A percentile compares a stretch with the other conserved stretches of the same genome.
Evolutionary conservation across 2,113 vertebrate genomes (phyloP).

Genomic region (Chaetodon auriga): DNA sequence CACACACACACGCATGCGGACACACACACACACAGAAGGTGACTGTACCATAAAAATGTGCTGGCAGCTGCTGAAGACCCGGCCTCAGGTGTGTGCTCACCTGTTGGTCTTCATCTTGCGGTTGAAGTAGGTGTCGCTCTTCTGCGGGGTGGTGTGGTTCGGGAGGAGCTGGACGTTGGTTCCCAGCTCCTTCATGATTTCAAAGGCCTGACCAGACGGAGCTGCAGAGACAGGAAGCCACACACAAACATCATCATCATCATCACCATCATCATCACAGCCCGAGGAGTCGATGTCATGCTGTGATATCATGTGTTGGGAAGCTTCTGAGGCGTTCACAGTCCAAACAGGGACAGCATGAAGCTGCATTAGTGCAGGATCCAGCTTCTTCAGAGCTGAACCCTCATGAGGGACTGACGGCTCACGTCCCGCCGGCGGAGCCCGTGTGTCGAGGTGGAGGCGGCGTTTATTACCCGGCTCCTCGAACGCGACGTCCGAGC

Average conservation of each 20-base stretch:
- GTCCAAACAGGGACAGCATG: too few relatives aligned
- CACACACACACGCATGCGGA: background rate
- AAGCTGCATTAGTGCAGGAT: too few relatives aligned
- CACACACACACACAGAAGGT: too few relatives aligned
- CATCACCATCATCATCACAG: too few relatives aligned
- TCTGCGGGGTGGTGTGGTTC: conserved; percentile 92
- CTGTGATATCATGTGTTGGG: too few relatives aligned
- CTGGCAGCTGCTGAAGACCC: rapidly evolving
- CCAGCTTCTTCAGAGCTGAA: too few relatives aligned
- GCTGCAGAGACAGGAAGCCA: conserved; percentile 50
- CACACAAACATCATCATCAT: too few relatives aligned
- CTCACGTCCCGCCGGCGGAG: background rate
- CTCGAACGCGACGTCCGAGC: conserved; percentile 71
- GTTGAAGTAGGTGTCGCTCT: conserved; percentile 98
- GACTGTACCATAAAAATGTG: too few relatives aligned
- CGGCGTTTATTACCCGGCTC: conserved; percentile 67
- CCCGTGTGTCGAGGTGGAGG: background rate
- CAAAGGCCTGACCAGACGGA: conserved; percentile 78
- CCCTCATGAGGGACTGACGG: too few relatives aligned
- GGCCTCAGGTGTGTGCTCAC: conserved; percentile 65
- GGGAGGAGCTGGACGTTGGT: conserved; percentile 96
- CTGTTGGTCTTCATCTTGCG: conserved; percentile 99
- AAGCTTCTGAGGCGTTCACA: too few relatives aligned
- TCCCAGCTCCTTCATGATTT: conserved; percentile 93
- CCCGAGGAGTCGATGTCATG: too few relatives aligned